phyloP scores from a whole-genome alignment of 1,140 invertebrate genomes.

The Ctenoplectra terminalis region DNA sequence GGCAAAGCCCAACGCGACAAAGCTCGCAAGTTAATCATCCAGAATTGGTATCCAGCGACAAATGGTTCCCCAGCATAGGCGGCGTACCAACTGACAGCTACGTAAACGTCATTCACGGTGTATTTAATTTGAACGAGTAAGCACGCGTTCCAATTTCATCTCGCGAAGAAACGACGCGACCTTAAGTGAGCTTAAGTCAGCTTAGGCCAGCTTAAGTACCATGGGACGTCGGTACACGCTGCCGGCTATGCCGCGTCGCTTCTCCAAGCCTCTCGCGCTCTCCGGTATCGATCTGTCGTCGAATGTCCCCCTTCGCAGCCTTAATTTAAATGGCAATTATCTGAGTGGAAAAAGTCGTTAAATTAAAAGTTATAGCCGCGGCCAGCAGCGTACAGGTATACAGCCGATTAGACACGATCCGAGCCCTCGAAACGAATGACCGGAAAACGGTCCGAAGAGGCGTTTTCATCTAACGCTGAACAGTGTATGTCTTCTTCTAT shows the following conservation, averaged over 20 bases:
- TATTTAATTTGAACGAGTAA: constrained; percentile 56
- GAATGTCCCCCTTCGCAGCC: constrained; percentile 25
- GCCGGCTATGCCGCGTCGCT: constrained; percentile 7
- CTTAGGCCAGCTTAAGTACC: constrained; percentile 61
- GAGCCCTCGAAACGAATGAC: constrained; percentile 36
- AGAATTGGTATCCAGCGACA: constrained; percentile 16
- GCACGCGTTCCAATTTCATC: constrained; percentile 64
- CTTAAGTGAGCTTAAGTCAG: constrained; percentile 66
- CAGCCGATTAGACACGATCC: constrained; percentile 57
- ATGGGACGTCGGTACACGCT: constrained; percentile 50
- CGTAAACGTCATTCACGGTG: constrained; percentile 36
- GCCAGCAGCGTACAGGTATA: neutral
- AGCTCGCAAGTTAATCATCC: constrained; percentile 42
- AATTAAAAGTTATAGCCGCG: constrained; percentile 59
- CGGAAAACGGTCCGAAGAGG: constrained; percentile 18
- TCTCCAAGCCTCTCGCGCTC: constrained; percentile 2
- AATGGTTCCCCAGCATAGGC: constrained; percentile 9
- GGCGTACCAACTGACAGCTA: constrained; percentile 11
- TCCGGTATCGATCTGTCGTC: constrained; percentile 56
- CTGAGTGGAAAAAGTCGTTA: constrained; percentile 62
- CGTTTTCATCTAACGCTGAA: too few species aligned
- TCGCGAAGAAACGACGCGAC: constrained; percentile 63
- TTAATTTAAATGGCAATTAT: constrained; percentile 70
- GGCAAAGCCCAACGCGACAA: constrained; percentile 1
- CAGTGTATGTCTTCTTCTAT: too few species aligned